Conservation (phyloP, 30 jellyfish, hydroid and myxozoan genomes). For the Pseudorhiza aurosa region DNA sequence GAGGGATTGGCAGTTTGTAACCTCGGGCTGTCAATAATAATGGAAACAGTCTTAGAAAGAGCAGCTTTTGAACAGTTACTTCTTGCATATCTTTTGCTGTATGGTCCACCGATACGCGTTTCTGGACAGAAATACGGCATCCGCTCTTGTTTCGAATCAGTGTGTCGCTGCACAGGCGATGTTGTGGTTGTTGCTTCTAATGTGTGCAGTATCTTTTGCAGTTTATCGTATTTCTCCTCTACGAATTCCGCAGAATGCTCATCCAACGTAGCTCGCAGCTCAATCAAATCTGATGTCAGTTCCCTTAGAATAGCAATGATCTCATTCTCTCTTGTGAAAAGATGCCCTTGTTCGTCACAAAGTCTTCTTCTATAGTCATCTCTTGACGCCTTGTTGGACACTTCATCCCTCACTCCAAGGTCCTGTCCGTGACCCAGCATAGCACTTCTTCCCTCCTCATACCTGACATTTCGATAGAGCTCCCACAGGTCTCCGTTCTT, state of each 20-base stretch:
- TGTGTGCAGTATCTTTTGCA: conserved; percentile 29
- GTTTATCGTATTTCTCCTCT: conserved; percentile 53
- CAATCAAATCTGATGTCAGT: conserved; percentile 38
- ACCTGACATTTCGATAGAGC: too few relatives aligned
- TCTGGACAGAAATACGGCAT: conserved; percentile 55
- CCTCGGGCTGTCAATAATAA: conserved; percentile 49
- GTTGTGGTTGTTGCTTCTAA: not conserved
- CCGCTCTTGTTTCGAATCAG: not conserved
- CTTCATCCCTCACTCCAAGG: too few relatives aligned
- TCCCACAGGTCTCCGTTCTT: too few relatives aligned
- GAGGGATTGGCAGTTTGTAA: not conserved
- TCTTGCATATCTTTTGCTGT: conserved; percentile 58
- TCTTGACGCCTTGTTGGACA: not conserved
- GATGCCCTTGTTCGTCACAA: too few relatives aligned
- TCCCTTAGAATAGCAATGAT: conserved; percentile 3
- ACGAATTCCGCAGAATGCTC: conserved; percentile 19
- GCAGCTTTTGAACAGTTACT: conserved; percentile 48
- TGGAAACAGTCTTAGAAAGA: conserved; percentile 47
- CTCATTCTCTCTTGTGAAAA: too few relatives aligned
- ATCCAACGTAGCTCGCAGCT: conserved; percentile 24
- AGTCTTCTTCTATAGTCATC: too few relatives aligned
- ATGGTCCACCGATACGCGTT: conserved; percentile 34
- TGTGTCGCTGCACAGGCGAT: not conserved
- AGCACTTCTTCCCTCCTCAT: too few relatives aligned
- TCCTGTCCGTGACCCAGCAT: too few relatives aligned